Base-by-base conservation (phyloP, 2,888 invertebrate species). In the Embidobia sp. region DNA sequence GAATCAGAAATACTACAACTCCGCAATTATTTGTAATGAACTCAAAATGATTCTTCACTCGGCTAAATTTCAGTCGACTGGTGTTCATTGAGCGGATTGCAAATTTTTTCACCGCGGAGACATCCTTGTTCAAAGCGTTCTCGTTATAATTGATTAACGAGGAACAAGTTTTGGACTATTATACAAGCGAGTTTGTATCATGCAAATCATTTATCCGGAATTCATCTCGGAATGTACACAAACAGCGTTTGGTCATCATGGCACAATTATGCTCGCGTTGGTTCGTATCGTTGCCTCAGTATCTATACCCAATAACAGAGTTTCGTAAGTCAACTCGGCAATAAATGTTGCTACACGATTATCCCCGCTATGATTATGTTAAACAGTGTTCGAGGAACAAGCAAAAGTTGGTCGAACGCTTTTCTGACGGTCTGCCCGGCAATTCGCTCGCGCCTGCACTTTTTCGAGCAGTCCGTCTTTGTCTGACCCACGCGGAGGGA, bases 161-260 rank as follows among this genome's bases (percentile, higher is more conserved):
- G 49, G 33, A 31, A 53, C 35, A 35, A 7, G 35, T 37, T 53
- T 44, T 44, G 18, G 42, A 31, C 19, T 19, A 33, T 59, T 59
- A n/a, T 46, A 10, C 22, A 51, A 11, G 15, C 40, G 11, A 16
- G 22, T 11, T 42, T 51, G 13, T 33, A 33, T 18, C 35, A 61
- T 66, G 67, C 70, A 51, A 80, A 80, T 79, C 72, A 77, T 74
- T 79, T 79, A 79, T 81, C 79, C 70, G 46, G 35, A 37, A 63
- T 69, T 40, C 69, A 78, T 79, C 78, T 73, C 42, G 42, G 31
- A 51, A 27, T 51, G 53, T 31, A 53, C 11, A 51, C 57, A 59
- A 46, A 46, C 26, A 37, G 74, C 61, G 67, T 74, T 74, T 64
- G 69, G 67, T 61, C 64, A 73, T 61, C 66, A 66, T 48, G 44